Evolutionary conservation across 2,888 invertebrate species (phyloP), one percentile per base, ranked within the genome.

Genomic region (Zootermopsis nevadensis): DNA sequence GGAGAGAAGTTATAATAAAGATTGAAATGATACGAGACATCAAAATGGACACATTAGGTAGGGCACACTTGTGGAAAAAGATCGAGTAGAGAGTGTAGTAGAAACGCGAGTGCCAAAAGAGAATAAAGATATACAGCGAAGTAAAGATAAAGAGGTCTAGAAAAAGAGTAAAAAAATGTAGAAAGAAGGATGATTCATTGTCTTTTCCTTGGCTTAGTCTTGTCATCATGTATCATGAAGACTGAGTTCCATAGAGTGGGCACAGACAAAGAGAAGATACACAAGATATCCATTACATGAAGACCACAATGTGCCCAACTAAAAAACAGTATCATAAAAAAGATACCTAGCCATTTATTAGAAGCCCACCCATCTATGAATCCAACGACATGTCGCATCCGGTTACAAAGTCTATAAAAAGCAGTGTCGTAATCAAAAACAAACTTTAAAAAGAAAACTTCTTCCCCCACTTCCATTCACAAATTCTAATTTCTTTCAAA

Each of bases 331-430:
- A 66, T 31, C 79, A 66, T 79, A 79, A 79, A 79, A 79, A 79
- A 79, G 79, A 35, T 53, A 79, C 55, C 15, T 79, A 31, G 66
- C 35, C 66, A 66, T 79, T 79, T 66, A 79, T 55, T 79, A 60
- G 31, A 19, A 79, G 79, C 79, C 79, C 79, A 66, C 79, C 79
- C 79, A 66, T 60, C 79, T 79, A 79, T 60, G 79, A 60, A 79
- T 79, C 60, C 53, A 55, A 48, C 10, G 53, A n/a, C 74, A 7
- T 35, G 24, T 38, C 74, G n/a, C 24, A 72, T 72, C 72, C 35
- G 72, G 72, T 6, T 31, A 72, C 38, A 74, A 74, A 74, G 74
- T 74, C 38, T 19, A 74, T 74, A 74, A 74, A 74, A 74, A 24
- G 33, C n/a, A 24, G 35, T 7, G 33, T 24, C n/a, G 38, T 38